phyloP scores from a whole-genome alignment of 2,113 vertebrate species.

The Pachypanchax playfairii region DNA sequence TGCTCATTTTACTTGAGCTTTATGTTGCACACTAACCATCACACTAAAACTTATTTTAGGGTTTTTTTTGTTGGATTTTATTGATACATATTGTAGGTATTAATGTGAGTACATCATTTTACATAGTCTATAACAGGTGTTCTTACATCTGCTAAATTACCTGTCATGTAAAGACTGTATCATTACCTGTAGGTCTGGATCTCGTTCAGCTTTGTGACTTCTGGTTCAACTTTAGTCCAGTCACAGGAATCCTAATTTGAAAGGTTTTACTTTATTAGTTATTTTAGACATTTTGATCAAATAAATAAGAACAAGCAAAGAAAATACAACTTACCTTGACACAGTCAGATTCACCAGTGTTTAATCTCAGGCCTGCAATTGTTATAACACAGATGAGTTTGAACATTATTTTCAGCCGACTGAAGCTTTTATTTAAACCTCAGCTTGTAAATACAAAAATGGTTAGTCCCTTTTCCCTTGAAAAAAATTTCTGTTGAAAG shows the following conservation, averaged over 20 bases:
- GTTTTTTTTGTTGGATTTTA: background rate
- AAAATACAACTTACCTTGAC: background rate
- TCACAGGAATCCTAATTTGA: background rate
- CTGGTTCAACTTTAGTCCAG: slow-evolving; percentile 37
- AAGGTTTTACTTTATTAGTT: background rate
- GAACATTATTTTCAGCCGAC: background rate
- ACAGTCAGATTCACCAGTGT: background rate
- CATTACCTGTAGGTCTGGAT: slow-evolving; percentile 29
- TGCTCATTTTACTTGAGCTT: too few relatives aligned
- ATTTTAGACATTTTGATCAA: background rate
- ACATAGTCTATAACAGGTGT: background rate
- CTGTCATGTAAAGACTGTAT: background rate
- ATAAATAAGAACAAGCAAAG: background rate
- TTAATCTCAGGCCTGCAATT: background rate
- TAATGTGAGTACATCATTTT: background rate
- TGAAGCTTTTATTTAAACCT: background rate
- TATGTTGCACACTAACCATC: background rate
- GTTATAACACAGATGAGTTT: background rate
- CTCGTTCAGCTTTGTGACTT: background rate
- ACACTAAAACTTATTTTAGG: background rate
- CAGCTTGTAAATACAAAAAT: too few relatives aligned
- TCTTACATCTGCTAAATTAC: background rate
- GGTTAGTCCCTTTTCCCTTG: too few relatives aligned
- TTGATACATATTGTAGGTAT: background rate
- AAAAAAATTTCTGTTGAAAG: too few relatives aligned